A percentile compares a stretch with the other conserved stretches of the same genome.
phyloP scores from a whole-genome alignment of 2,888 invertebrate species.

The Tiliacea aurago region DNA sequence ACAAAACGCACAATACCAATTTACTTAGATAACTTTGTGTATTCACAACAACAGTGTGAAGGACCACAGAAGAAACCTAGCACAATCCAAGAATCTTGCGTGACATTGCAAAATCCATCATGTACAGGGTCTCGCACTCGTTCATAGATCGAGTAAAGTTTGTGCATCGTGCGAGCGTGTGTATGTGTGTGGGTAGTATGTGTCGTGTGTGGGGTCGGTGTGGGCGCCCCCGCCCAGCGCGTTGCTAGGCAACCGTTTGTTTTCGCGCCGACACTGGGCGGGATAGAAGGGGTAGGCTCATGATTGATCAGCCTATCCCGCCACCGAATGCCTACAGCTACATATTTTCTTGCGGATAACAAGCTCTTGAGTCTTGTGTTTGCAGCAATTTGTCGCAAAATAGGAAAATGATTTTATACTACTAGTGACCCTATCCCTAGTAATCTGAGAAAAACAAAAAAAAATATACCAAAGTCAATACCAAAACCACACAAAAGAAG shows the following conservation, averaged over 20 bases:
- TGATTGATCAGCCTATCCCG: constrained; percentile 90
- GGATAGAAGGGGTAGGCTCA: constrained; percentile 90
- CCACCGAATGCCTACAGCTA: constrained; percentile 85
- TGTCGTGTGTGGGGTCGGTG: constrained; percentile 83
- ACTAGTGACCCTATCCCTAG: background rate
- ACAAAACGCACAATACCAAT: background rate
- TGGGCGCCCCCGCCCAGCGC: constrained; percentile 77
- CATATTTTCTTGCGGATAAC: constrained; percentile 74
- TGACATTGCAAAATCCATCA: constrained; percentile 37
- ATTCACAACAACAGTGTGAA: background rate
- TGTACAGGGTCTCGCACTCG: constrained; percentile 37
- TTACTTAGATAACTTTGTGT: background rate
- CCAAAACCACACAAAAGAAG: constrained; percentile 22
- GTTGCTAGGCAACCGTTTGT: constrained; percentile 89
- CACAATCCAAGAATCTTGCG: constrained; percentile 8
- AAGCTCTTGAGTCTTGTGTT: constrained; percentile 66
- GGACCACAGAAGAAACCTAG: background rate
- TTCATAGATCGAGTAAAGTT: constrained; percentile 55
- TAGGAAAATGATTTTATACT: constrained; percentile 30
- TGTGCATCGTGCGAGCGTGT: constrained; percentile 55
- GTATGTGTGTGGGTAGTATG: constrained; percentile 64
- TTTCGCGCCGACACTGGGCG: constrained; percentile 88
- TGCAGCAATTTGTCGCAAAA: constrained; percentile 63
- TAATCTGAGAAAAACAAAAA: background rate
- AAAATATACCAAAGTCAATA: background rate